phyloP scores from a whole-genome alignment of 2,797 vertebrate species.

The Scolopax rusticola region DNA sequence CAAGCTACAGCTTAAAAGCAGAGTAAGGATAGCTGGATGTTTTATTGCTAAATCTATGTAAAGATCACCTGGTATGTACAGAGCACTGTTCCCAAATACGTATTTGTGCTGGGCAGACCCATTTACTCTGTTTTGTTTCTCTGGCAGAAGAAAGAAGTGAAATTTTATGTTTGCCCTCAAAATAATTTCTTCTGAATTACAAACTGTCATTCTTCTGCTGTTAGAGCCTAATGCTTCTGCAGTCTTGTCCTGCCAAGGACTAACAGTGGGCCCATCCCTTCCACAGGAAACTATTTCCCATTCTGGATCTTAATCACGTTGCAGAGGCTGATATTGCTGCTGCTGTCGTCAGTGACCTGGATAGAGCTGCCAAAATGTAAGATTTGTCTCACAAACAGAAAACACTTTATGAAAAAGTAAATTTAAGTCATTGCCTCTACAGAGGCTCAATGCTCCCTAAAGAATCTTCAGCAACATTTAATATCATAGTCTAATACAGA shows the following conservation, averaged over 20 bases:
- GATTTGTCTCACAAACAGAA: neutral
- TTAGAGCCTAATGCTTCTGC: neutral
- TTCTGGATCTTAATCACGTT: neutral
- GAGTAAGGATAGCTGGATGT: neutral
- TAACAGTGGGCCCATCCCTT: neutral
- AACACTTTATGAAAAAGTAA: neutral
- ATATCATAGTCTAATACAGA: neutral
- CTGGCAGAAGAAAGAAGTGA: neutral
- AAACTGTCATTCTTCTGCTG: neutral
- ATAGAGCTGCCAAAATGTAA: neutral
- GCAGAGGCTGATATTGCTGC: neutral
- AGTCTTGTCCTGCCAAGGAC: neutral
- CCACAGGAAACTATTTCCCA: neutral
- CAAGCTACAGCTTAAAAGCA: neutral
- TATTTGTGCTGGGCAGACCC: neutral
- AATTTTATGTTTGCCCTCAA: neutral
- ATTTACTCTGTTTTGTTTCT: neutral
- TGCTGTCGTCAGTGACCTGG: neutral
- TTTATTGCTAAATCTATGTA: neutral
- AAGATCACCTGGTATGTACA: neutral
- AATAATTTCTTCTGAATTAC: neutral
- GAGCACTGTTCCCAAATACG: neutral
- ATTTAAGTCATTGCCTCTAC: neutral
- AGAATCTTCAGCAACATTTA: neutral
- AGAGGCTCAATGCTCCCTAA: neutral